These are phyloP conservation scores for Caenorhabditis sp. DNA, from an alignment of 2,888 invertebrate genomes.

Conservation along the genomic window DNA sequence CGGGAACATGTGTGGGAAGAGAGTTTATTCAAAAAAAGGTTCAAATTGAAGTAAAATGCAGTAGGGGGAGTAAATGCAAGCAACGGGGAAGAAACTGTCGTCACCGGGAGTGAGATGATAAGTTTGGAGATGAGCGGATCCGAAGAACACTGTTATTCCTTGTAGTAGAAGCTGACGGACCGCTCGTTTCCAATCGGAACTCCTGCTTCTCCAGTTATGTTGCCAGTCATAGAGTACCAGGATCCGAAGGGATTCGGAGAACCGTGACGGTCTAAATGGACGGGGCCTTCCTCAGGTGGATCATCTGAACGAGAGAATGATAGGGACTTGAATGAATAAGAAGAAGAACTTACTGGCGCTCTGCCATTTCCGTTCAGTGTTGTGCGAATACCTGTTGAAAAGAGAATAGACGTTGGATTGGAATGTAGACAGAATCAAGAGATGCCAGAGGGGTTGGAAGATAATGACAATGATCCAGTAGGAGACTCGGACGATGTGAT, in stretches of 20 bases:
- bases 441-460: constrained; percentile 62
- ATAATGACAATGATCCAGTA: constrained; percentile 59
- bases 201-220: constrained; percentile 65
- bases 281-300: constrained; percentile 52
- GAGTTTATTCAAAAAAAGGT: background rate
- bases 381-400: constrained; percentile 66
- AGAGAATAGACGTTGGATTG: constrained; percentile 47
- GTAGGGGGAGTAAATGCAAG: background rate
- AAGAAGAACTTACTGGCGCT: constrained; percentile 65
- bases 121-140: background rate
- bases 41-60: constrained; percentile 13
- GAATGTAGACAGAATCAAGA: constrained; percentile 51
- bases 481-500: constrained; percentile 57
- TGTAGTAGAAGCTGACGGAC: constrained; percentile 64
- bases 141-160: constrained; percentile 14
- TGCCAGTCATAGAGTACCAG: constrained; percentile 67
- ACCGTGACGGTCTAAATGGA: constrained; percentile 57
- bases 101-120: constrained; percentile 6
- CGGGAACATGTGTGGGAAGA: background rate
- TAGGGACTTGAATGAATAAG: too few relatives aligned
- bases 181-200: constrained; percentile 63
- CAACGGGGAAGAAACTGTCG: background rate
- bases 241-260: constrained; percentile 66
- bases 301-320: too few relatives aligned
- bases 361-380: constrained; percentile 68